Conservation (phyloP, 2,113 vertebrate genomes). For the Lampris incognitus region DNA sequence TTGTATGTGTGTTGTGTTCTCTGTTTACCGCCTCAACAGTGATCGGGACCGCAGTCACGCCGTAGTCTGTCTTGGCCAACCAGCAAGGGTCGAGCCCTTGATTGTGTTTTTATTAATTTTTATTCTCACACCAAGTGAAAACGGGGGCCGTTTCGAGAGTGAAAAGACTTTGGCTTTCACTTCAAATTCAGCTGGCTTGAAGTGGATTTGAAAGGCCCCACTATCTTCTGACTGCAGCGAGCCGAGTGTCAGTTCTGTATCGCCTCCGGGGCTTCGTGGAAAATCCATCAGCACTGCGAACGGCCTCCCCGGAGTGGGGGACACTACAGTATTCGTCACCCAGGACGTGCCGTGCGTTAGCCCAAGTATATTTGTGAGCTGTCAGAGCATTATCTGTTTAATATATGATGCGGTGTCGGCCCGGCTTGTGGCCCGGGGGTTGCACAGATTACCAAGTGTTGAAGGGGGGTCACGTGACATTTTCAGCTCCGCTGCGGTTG, state of each 20-base stretch:
- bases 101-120: too few species aligned
- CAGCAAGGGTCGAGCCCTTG: too few species aligned
- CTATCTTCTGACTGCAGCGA: neutral
- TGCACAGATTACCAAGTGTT: neutral
- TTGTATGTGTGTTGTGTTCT: slow-evolving; percentile 30
- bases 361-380: neutral
- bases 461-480: neutral
- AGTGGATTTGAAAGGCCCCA: slow-evolving; percentile 8
- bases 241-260: neutral
- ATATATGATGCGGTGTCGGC: slow-evolving; percentile 1
- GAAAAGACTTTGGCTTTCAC: neutral
- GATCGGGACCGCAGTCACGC: neutral
- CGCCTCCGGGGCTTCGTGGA: neutral
- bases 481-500: neutral
- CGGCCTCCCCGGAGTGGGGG: neutral
- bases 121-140: too few species aligned
- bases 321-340: neutral
- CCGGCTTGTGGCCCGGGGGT: neutral
- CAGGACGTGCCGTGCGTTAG: neutral
- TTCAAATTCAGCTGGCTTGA: slow-evolving; percentile 2
- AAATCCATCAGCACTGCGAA: neutral
- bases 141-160: too few species aligned
- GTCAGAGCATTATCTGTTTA: neutral
- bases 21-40: slow-evolving; percentile 24
- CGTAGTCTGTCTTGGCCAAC: too few species aligned